phyloP scores from a whole-genome alignment of 2,797 vertebrate genomes.

The Darevskia nairensis region DNA sequence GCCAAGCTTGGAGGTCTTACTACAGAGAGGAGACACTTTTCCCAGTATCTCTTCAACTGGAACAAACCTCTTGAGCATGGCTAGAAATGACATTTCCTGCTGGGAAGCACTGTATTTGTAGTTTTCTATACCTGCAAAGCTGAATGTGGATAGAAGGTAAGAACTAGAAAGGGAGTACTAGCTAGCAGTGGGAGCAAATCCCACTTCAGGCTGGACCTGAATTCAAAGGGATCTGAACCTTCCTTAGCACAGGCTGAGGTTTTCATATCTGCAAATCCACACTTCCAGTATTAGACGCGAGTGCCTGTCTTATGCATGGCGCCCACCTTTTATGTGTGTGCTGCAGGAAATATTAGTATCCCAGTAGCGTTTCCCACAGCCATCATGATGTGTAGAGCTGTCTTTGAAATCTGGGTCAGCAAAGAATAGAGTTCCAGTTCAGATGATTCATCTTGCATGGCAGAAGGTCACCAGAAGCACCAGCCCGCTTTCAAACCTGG shows the following conservation, averaged over 20 bases:
- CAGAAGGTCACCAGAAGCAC: slow-evolving; percentile 2
- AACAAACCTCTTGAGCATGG: not conserved
- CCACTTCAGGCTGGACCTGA: not conserved
- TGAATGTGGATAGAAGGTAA: not conserved
- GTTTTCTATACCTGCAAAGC: not conserved
- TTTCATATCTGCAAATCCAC: not conserved
- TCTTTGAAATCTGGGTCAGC: not conserved
- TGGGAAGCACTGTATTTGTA: not conserved
- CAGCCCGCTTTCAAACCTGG: not conserved
- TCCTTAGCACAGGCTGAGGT: not conserved
- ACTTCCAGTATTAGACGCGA: not conserved
- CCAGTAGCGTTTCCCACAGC: not conserved
- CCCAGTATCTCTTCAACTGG: not conserved
- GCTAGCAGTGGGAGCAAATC: not conserved
- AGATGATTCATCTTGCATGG: slow-evolving; percentile 5
- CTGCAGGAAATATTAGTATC: not conserved
- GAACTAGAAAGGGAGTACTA: not conserved
- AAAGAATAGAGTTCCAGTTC: not conserved
- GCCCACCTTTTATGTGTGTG: not conserved
- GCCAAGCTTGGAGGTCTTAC: too few relatives aligned
- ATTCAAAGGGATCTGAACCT: not conserved
- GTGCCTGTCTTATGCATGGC: not conserved
- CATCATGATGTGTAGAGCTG: not conserved
- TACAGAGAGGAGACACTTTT: not conserved
- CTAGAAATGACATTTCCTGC: not conserved